Base-by-base conservation (phyloP, 1,140 invertebrate species). In the Eurytemora carolleeae region DNA sequence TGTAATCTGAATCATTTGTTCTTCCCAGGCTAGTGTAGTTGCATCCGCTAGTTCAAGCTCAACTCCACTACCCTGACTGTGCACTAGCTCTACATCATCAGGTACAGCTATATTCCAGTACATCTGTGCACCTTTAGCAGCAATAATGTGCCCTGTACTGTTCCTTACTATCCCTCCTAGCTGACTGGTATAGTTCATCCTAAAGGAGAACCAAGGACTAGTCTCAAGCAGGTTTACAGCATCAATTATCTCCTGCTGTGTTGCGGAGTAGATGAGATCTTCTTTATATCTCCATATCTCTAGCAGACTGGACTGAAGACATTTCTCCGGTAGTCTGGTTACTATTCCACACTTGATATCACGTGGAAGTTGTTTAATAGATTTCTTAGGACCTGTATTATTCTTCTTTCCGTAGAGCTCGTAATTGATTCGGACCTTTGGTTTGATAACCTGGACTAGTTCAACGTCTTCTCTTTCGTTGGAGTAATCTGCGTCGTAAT, bases 161-260 rank as follows among this genome's bases (percentile, higher is more conserved):
- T 85, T 79, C 64, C 67, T 71, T 62, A 68, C 70, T 25, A 83
- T 64, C 7, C 76, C 81, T 58, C 83, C 81, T 21, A 86, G 68
- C 54, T 82, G 71, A 58, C 77, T 73, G n/a, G 70, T 75, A 65
- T 78, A 84, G 66, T 83, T 79, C 59, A 80, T 71, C 15, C 76
- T 72, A 44, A 44, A n/a, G 7, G 31, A 44, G 7, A n/a, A 12
- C 31, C 31, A 44, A 12, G 31, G 31, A 44, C 31, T 44, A 12
- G 7, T 44, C n/a, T 44, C 31, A 7, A 44, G 31, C 31, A 44
- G 31, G 31, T 44, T 44, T 12, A 44, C n/a, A 44, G 31, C 31
- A 44, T 44, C 31, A 44, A 44, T 44, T 12, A 44, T 44, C n/a
- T 44, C 31, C 31, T 44, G 31, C n/a, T 44, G 31, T 44, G 31